These are phyloP conservation scores for Cinclus cinclus DNA, from an alignment of 2,113 vertebrate species.

Conservation along the genomic window DNA sequence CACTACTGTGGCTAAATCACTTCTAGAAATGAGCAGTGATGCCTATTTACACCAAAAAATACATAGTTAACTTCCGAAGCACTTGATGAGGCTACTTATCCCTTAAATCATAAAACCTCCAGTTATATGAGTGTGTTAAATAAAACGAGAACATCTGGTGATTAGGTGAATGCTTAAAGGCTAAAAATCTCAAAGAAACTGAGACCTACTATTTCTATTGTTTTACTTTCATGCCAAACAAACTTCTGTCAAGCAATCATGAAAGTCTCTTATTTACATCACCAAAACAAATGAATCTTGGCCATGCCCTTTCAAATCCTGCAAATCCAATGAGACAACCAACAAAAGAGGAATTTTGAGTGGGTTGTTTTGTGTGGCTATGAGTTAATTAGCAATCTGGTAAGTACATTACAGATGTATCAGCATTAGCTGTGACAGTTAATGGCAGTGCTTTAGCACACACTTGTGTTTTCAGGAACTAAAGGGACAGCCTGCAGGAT, in stretches of 20 bases:
- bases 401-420: not conserved
- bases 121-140: rapidly evolving
- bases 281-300: not conserved
- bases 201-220: not conserved
- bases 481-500: not conserved
- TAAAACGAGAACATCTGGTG: not conserved
- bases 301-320: not conserved
- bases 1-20: not conserved
- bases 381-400: not conserved
- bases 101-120: not conserved
- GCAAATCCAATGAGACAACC: not conserved
- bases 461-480: not conserved
- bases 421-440: not conserved
- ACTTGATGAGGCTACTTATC: not conserved
- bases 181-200: not conserved
- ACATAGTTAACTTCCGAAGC: not conserved
- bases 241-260: not conserved
- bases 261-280: not conserved
- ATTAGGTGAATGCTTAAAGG: not conserved
- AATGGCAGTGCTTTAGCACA: not conserved
- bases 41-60: not conserved
- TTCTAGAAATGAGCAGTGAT: not conserved
- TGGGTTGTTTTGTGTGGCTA: not conserved
- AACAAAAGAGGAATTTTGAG: not conserved
- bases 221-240: not conserved